Evolutionary conservation across 2,113 vertebrate species (phyloP), one percentile per base, ranked within the genome.

Genomic region (Phylloscopus trochiloides): DNA sequence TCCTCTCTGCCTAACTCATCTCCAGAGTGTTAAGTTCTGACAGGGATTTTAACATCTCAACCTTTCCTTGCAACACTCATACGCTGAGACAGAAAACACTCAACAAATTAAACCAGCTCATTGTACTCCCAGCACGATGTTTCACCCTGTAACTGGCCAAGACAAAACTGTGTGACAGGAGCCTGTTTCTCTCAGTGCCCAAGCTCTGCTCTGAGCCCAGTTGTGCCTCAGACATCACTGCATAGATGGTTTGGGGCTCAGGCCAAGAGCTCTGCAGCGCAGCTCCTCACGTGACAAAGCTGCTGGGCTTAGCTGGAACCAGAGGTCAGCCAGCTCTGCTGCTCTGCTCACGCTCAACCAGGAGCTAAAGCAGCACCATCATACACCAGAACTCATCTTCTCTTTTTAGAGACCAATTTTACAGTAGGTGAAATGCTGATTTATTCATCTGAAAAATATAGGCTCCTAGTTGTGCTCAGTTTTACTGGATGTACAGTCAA

Each of bases 41-140:
- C 28, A n/a, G 19, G 42, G 75, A 40, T 43, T 89, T 91, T 72
- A 82, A 71, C 28, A 42, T 43, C 57, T 58, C n/a, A 17, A 11
- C 58, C 43, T 51, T 66, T 76, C 17, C 73, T 38, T 4, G 2
- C 54, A 84, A 59, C 0, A 2, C 40, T 57, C 45, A 22, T 14
- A 16, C 12, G 16, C 50, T 20, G 10, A 3, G 32, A 14, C 25
- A 22, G 28, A 12, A 36, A 75, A 47, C 26, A 1, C 12, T 8
- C 25, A 54, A 12, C 36, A 45, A 43, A 31, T 45, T 5, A 55
- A 77, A 13, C 5, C 43, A 61, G 45, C 18, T 89, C 20, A 8
- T 54, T 71, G 74, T 40, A 47, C 21, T 81, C 29, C 43, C 18
- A 16, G 28, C 73, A 62, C 0, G 0, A 10, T 3, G 28, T 31